Conservation (phyloP, 2,888 invertebrate genomes). For the Leptinotarsa tumamoca region DNA sequence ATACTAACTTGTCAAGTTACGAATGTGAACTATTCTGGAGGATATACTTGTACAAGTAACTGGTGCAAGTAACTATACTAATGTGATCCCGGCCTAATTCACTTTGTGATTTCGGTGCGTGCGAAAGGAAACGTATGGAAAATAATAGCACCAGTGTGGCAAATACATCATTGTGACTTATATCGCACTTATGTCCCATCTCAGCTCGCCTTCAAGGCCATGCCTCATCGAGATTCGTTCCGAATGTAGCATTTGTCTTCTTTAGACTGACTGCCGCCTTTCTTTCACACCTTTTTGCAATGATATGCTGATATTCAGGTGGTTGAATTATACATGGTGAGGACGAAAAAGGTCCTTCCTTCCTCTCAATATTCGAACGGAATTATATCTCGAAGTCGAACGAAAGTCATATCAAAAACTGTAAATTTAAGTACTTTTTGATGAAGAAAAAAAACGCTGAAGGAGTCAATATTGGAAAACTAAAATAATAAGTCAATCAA, state of each 20-base stretch:
- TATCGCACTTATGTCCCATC: slow-evolving; percentile 55
- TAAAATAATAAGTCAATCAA: too few relatives aligned
- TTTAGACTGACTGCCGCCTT: slow-evolving; percentile 52
- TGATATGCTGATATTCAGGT: slow-evolving; percentile 19
- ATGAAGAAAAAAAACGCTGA: too few relatives aligned
- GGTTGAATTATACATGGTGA: background rate
- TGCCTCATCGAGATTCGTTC: slow-evolving; percentile 51
- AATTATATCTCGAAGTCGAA: too few relatives aligned
- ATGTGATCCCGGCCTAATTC: too few relatives aligned
- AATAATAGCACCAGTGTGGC: slow-evolving; percentile 31
- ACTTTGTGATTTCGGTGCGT: background rate
- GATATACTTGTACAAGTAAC: background rate
- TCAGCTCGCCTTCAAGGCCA: slow-evolving; percentile 46
- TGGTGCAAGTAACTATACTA: too few relatives aligned
- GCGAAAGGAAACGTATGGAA: slow-evolving; percentile 25
- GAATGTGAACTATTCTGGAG: too few relatives aligned
- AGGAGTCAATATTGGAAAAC: too few relatives aligned
- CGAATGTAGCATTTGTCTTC: slow-evolving; percentile 55
- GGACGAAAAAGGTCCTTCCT: too few relatives aligned
- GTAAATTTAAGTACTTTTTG: too few relatives aligned
- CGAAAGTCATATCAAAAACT: too few relatives aligned
- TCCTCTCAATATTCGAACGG: too few relatives aligned
- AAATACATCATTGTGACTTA: slow-evolving; percentile 56
- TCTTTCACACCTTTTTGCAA: slow-evolving; percentile 32
- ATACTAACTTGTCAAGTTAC: too few relatives aligned